A percentile compares a stretch with the other conserved stretches of the same genome.
phyloP scores from a whole-genome alignment of 2,113 vertebrate species.

The Numenius arquata region DNA sequence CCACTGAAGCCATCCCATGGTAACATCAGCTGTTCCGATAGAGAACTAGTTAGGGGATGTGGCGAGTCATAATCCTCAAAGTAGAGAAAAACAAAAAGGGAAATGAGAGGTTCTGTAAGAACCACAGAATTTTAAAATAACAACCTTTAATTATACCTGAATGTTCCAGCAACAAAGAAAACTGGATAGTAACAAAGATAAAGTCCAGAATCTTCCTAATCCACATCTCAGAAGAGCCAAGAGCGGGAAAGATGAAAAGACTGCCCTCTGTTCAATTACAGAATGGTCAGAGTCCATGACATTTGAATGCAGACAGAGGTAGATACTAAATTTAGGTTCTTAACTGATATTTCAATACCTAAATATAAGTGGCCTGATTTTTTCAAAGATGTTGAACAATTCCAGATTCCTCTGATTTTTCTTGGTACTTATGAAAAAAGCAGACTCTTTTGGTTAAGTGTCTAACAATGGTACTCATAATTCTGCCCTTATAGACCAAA shows the following conservation, averaged over 20 bases:
- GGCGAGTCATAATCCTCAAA: not conserved
- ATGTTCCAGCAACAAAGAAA: not conserved
- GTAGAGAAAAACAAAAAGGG: not conserved
- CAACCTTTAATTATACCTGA: not conserved
- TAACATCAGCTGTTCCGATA: not conserved
- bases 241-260: not conserved
- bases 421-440: not conserved
- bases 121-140: not conserved
- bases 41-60: not conserved
- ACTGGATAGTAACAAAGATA: not conserved
- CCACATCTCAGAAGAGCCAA: not conserved
- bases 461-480: not conserved
- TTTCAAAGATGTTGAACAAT: not conserved
- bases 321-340: not conserved
- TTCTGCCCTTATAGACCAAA: not conserved
- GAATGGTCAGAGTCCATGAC: not conserved
- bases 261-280: not conserved
- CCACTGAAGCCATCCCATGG: not conserved
- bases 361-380: conserved; percentile 15
- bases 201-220: not conserved
- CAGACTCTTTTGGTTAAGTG: not conserved
- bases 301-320: not conserved
- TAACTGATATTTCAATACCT: not conserved
- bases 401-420: not conserved
- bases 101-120: not conserved